These are phyloP conservation scores for Pseudonaja textilis DNA, from an alignment of 2,113 vertebrate genomes.

Conservation along the genomic window DNA sequence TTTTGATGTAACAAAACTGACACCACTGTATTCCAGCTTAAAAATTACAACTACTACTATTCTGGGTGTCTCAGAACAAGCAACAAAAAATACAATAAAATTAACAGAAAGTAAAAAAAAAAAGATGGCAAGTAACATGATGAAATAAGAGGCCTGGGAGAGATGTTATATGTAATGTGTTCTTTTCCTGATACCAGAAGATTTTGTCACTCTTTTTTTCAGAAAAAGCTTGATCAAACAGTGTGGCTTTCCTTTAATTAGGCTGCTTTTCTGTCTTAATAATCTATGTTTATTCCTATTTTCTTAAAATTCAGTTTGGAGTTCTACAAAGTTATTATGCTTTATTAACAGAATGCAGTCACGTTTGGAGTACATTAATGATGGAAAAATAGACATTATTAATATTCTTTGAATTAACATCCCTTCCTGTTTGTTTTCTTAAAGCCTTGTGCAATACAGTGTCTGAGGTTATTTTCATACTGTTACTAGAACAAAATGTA, in stretches of 20 bases:
- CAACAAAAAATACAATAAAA: background rate
- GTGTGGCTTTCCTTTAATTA: background rate
- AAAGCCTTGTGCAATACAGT: slow-evolving; percentile 6
- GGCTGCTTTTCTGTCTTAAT: background rate
- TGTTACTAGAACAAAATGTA: background rate
- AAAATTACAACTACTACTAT: background rate
- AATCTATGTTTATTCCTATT: background rate
- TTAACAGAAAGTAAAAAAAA: background rate
- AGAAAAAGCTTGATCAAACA: background rate
- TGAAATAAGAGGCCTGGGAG: background rate
- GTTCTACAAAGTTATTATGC: background rate
- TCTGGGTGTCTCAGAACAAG: background rate
- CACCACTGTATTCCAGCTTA: background rate
- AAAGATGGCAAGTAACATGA: background rate
- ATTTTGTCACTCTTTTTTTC: background rate
- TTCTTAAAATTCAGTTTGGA: background rate
- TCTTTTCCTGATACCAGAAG: background rate
- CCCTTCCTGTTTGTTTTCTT: background rate
- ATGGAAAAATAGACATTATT: background rate
- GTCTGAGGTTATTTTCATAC: background rate
- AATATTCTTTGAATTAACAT: background rate
- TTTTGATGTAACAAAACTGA: background rate
- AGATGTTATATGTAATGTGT: background rate
- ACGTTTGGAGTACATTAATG: background rate
- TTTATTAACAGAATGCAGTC: background rate